These are phyloP conservation scores for Silurus asotus DNA, from an alignment of 2,113 vertebrate genomes.

Conservation along the genomic window DNA sequence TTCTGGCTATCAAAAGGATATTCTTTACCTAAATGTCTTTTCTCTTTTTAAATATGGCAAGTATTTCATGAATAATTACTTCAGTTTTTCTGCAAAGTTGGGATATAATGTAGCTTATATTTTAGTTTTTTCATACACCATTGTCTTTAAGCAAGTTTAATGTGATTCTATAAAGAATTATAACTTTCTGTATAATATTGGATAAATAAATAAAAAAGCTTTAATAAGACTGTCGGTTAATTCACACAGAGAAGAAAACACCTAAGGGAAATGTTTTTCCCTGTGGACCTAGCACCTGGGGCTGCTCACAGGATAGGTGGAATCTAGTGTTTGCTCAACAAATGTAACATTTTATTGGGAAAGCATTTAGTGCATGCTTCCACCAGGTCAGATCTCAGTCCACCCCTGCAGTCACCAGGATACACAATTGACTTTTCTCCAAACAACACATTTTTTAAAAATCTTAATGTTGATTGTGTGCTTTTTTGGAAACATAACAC, in stretches of 20 bases:
- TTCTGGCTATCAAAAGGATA: constrained; percentile 31
- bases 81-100: not conserved
- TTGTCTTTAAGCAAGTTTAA: not conserved
- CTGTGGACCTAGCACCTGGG: not conserved
- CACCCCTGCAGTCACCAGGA: not conserved
- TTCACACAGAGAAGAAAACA: not conserved
- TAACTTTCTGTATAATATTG: not conserved
- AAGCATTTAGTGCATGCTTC: constrained; percentile 43
- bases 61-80: constrained; percentile 25
- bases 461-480: not conserved
- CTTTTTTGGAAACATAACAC: not conserved
- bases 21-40: constrained; percentile 29
- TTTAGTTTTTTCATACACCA: not conserved
- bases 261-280: constrained; percentile 2
- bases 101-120: not conserved
- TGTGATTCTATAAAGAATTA: not conserved
- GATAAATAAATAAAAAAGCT: not conserved
- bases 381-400: not conserved
- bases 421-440: not conserved
- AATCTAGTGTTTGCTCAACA: constrained; percentile 75
- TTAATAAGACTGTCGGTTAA: not conserved
- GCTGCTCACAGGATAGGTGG: constrained; percentile 46
- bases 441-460: not conserved
- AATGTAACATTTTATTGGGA: constrained; percentile 72
- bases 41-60: constrained; percentile 22